A percentile compares a stretch with the other conserved stretches of the same genome.
Evolutionary conservation across 1,140 invertebrate species (phyloP).

Genomic region (Chlorops oryzae): DNA sequence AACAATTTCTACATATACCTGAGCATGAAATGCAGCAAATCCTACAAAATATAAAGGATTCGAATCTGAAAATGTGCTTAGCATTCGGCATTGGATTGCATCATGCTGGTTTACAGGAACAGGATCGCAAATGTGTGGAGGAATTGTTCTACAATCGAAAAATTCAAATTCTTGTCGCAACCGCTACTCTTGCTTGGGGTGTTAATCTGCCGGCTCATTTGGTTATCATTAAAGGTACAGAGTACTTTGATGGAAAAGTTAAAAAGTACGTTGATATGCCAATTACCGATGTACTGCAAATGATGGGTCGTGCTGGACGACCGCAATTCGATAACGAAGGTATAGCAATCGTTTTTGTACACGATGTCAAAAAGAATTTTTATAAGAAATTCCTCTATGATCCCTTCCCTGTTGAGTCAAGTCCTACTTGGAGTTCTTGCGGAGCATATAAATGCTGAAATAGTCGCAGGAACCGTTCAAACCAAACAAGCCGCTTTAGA

Average conservation of each 20-base stretch:
- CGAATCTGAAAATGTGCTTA: conserved; percentile 87
- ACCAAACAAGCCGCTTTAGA: conserved; percentile 92
- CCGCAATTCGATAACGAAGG: conserved; percentile 92
- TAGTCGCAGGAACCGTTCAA: conserved; percentile 87
- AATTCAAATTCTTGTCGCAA: conserved; percentile 97
- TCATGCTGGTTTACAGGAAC: conserved; percentile 90
- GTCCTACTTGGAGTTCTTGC: conserved; percentile 81
- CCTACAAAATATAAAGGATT: conserved; percentile 73
- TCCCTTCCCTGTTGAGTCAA: conserved; percentile 98
- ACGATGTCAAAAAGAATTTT: conserved; percentile 98
- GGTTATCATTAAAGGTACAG: conserved; percentile 75
- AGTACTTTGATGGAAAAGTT: conserved; percentile 96
- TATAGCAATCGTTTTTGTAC: conserved; percentile 93
- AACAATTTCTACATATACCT: conserved; percentile 89
- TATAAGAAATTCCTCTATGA: conserved; percentile 99
- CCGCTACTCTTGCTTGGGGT: conserved; percentile 97
- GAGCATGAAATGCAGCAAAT: conserved; percentile 79
- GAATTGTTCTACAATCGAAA: conserved; percentile 95
- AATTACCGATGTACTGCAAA: conserved; percentile 97
- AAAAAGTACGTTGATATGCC: conserved; percentile 99
- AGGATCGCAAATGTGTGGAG: conserved; percentile 86
- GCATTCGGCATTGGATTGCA: conserved; percentile 98
- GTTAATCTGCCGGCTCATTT: conserved; percentile 91
- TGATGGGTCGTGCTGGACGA: conserved; percentile 97
- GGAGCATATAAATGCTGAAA: conserved; percentile 98